phyloP scores from a whole-genome alignment of 2,113 vertebrate genomes.

The Mungos mungo region DNA sequence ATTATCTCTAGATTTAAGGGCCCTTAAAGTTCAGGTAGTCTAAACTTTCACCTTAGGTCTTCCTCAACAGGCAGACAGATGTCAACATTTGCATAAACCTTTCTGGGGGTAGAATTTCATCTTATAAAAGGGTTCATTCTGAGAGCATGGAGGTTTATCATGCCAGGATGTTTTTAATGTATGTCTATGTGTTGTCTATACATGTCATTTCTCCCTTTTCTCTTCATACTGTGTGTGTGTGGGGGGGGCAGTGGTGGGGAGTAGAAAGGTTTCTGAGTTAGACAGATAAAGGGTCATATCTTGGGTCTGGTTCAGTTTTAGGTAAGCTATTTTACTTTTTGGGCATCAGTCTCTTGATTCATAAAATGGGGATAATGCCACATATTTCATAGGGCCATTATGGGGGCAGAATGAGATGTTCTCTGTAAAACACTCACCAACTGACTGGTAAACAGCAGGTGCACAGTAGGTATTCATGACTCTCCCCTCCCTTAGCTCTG shows the following conservation, averaged over 20 bases:
- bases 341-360: not conserved
- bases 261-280: not conserved
- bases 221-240: not conserved
- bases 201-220: not conserved
- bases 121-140: not conserved
- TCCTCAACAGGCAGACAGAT: not conserved
- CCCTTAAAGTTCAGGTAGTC: not conserved
- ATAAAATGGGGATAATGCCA: not conserved
- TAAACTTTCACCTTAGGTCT: not conserved
- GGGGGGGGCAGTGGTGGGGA: too few species aligned
- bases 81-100: not conserved
- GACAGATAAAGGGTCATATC: not conserved
- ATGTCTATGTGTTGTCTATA: not conserved
- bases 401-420: not conserved
- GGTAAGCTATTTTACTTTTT: not conserved
- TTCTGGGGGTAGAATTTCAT: not conserved
- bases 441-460: not conserved
- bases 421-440: not conserved
- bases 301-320: not conserved
- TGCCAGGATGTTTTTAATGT: not conserved
- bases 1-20: constrained; percentile 14
- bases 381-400: not conserved
- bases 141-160: not conserved
- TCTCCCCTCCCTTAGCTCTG: not conserved
- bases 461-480: not conserved